Conservation (phyloP, 2,113 vertebrate species). For the Poeciliopsis retropinna region DNA sequence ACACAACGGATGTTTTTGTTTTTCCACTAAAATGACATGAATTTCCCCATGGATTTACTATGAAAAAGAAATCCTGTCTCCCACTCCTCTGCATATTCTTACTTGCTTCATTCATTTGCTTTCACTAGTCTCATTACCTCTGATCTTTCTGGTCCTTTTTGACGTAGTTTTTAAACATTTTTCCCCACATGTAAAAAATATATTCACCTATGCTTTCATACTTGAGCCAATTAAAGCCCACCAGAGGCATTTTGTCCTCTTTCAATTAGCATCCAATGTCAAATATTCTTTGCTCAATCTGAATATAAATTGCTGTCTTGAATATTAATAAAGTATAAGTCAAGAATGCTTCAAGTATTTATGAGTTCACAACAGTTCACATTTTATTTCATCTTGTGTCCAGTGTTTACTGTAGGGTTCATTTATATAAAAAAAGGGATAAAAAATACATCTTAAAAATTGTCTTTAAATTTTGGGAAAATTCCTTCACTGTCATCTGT, state of each 20-base stretch:
- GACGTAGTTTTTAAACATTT: neutral
- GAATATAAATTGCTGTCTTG: slow-evolving; percentile 47
- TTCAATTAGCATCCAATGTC: slow-evolving; percentile 62
- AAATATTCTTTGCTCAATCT: slow-evolving; percentile 57
- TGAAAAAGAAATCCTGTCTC: slow-evolving; percentile 47
- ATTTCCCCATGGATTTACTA: slow-evolving; percentile 54
- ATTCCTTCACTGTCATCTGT: slow-evolving; percentile 15
- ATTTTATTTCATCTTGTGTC: too few relatives aligned
- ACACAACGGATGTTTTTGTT: slow-evolving; percentile 52
- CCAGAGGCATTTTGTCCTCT: slow-evolving; percentile 60
- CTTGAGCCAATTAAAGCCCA: slow-evolving; percentile 51
- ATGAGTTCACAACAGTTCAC: slow-evolving; percentile 25
- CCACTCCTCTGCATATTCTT: slow-evolving; percentile 16
- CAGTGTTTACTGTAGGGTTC: neutral
- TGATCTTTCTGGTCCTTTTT: neutral
- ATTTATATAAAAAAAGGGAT: neutral
- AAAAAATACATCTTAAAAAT: slow-evolving; percentile 12
- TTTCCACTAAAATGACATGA: slow-evolving; percentile 37
- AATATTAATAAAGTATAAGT: slow-evolving; percentile 53
- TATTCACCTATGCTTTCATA: slow-evolving; percentile 27
- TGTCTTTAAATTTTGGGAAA: neutral
- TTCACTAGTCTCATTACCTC: neutral
- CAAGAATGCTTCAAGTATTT: slow-evolving; percentile 39
- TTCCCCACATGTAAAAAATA: neutral
- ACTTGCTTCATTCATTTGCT: slow-evolving; percentile 27